Base-by-base conservation (phyloP, 2,888 invertebrate genomes). In the Cheilosia soror region DNA sequence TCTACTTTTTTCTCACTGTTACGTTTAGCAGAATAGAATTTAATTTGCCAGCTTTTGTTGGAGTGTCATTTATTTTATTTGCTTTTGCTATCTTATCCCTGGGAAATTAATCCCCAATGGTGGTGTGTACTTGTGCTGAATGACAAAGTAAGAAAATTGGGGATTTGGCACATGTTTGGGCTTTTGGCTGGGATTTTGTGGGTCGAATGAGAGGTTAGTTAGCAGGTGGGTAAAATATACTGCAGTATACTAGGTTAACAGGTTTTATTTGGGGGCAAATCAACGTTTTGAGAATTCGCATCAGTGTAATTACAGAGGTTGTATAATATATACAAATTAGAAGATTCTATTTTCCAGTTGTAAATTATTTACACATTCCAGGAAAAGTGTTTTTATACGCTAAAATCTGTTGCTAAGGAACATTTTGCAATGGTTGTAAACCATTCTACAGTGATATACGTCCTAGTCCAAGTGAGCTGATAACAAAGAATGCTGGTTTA, bases 21-120 rank as follows among this genome's bases (percentile, higher is more conserved):
- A 25, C 37, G 11, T 75, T 44, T 20, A 47, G 9, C 11, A 57
- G 63, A 27, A 72, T 29, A 25, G 62, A 78, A 58, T 78, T 71
- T 40, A 63, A 63, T 63, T 63, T 71, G 40, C 57, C 15, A 55
- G n/a, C 5, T 13, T 0, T 71, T 57, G 27, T 53, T 29, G 44
- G 55, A 66, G 40, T 47, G 68, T 58, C 57, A 37, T 49, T 37
- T 57, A 7, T 58, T n/a, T 29, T 58, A 20, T 72, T 51, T 27
- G 15, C 13, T 69, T 44, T 27, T 42, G 40, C 40, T 62, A 44
- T 60, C 25, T 77, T 60, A 68, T 73, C 29, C 47, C 15, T n/a
- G 66, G 4, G 40, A 63, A 68, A 68, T 68, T 62, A 71, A 81
- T 76, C 47, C 76, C 53, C 69, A 63, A 37, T 76, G 57, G 65